These are phyloP conservation scores for Bergia puertoricense DNA, from an alignment of 92 coral and sea anemone genomes.

Conservation along the genomic window DNA sequence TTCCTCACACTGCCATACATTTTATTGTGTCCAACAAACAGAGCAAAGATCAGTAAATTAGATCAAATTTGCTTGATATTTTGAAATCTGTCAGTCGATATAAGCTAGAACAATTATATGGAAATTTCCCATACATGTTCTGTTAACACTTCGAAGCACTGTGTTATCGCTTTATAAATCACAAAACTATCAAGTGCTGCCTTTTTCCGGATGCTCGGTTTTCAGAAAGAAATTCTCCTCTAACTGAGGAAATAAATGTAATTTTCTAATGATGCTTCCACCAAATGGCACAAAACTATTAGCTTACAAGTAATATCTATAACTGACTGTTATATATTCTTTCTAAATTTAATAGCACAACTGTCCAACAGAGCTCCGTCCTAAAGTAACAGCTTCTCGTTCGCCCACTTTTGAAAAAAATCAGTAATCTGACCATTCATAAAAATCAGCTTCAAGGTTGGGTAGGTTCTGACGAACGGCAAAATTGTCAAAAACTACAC, in stretches of 20 bases:
- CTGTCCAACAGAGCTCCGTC: not conserved
- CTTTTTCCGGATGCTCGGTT: not conserved
- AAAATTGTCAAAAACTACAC: no score
- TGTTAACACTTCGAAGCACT: no score
- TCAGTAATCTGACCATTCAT: not conserved
- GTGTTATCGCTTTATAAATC: not conserved
- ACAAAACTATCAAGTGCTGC: not conserved
- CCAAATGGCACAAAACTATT: no score
- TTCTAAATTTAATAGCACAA: not conserved
- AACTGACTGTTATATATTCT: not conserved
- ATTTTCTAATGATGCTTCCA: no score
- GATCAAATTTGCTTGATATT: not conserved
- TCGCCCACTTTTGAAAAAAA: not conserved
- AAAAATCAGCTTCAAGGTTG: not conserved
- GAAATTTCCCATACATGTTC: not conserved
- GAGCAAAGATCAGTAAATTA: not conserved
- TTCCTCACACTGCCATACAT: not conserved
- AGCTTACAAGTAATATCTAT: not conserved
- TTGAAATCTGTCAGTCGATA: not conserved
- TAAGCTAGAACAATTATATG: no score
- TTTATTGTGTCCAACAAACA: not conserved
- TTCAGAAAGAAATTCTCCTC: no score
- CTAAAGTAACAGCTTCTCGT: no score
- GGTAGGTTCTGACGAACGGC: not conserved
- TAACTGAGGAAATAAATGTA: not conserved